Evolutionary conservation across 2,113 vertebrate genomes (phyloP), one percentile per base, ranked within the genome.

Genomic region (Epinephelus cyanopodus): DNA sequence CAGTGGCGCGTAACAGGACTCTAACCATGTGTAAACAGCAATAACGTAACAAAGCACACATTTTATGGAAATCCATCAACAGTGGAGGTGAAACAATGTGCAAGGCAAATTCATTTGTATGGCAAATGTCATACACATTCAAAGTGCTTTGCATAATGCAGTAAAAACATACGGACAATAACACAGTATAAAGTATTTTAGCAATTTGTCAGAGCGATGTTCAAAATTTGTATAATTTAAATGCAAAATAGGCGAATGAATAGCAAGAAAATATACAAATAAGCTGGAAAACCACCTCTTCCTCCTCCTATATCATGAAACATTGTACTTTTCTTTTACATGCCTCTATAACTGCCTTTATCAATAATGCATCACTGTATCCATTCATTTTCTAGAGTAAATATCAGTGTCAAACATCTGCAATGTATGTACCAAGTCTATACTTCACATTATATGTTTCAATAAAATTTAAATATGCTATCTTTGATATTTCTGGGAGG

Each of bases 1-100:
- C 39, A 60, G 1, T 4, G 54, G 25, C 37, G 60, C 42, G 0
- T 25, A 57, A 70, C 15, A 57, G 15, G 42, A 56, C 54, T 60
- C 19, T 6, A 29, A 58, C 25, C 12, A 47, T 21, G 8, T 21
- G 10, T 48, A 50, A 50, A 65, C 39, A 57, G 21, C 21, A 15
- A n/a, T 9, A 27, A 48, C 27, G 23, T 25, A 10, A 47, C 52
- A 37, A 37, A 29, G 18, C 21, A 56, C 27, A 10, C 19, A 21
- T 60, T 63, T 63, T 62, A 27, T 15, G 9, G 17, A 79, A 79
- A 79, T 56, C 66, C 6, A 47, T n/a, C 8, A 42, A 12, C 52
- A 77, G 23, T 42, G 15, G 48, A 39, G 72, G 52, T 57, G n/a
- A 50, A 71, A 42, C 7, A 65, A 60, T 65, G 58, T 39, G 13